These are phyloP conservation scores for Nemotelus nigrinus DNA, from an alignment of 2,888 invertebrate species.

Conservation along the genomic window DNA sequence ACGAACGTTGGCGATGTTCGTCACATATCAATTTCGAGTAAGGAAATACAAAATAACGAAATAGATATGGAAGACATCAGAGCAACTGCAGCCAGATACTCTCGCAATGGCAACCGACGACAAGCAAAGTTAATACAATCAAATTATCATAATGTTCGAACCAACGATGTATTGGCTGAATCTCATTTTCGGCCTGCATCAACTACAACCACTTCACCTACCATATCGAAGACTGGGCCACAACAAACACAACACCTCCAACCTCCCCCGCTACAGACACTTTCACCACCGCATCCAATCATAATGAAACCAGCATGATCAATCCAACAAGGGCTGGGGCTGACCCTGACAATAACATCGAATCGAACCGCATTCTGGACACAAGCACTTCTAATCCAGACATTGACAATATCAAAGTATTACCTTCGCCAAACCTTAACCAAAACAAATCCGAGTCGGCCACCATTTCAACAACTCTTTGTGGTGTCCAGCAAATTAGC, in stretches of 20 bases:
- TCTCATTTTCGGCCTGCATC: conserved; percentile 73
- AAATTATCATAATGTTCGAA: conserved; percentile 67
- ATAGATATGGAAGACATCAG: conserved; percentile 69
- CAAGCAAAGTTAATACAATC: conserved; percentile 72
- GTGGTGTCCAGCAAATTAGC: conserved; percentile 52
- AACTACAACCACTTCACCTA: conserved; percentile 56
- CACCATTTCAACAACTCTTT: conserved; percentile 56
- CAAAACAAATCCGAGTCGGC: conserved; percentile 51
- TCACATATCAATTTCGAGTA: conserved; percentile 81
- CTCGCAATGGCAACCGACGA: conserved; percentile 68
- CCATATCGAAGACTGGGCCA: too few relatives aligned
- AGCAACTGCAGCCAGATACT: conserved; percentile 65
- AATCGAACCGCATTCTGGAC: conserved; percentile 59
- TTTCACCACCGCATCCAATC: conserved; percentile 56
- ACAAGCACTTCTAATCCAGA: conserved; percentile 51
- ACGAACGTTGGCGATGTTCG: conserved; percentile 90
- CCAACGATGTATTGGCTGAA: conserved; percentile 70
- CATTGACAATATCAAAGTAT: conserved; percentile 48
- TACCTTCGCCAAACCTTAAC: conserved; percentile 48
- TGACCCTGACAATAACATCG: conserved; percentile 53
- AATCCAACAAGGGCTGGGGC: conserved; percentile 53
- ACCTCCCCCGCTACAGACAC: conserved; percentile 61
- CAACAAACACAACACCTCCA: conserved; percentile 61
- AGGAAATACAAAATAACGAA: conserved; percentile 79
- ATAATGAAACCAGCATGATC: conserved; percentile 56